Conservation (phyloP, 2,888 invertebrate genomes). For the Sylvicola cinctus region DNA sequence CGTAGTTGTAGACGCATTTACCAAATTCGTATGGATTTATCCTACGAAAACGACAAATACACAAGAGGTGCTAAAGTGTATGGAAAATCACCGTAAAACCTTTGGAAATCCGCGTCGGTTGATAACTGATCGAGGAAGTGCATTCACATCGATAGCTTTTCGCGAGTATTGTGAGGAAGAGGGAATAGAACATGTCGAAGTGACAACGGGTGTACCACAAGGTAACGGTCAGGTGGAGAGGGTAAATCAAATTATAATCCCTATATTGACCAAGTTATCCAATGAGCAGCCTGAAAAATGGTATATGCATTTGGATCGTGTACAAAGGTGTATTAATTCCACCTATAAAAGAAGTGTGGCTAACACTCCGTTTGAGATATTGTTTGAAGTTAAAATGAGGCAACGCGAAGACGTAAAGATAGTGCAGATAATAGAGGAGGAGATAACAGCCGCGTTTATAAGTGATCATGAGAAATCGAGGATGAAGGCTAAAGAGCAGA, state of each 20-base stretch:
- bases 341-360: not conserved
- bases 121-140: slow-evolving; percentile 8
- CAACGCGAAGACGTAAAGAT: not conserved
- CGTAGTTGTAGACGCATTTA: slow-evolving; percentile 14
- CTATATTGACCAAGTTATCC: not conserved
- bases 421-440: not conserved
- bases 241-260: not conserved
- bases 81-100: slow-evolving; percentile 4
- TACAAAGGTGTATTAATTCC: not conserved
- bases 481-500: not conserved
- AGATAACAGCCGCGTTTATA: not conserved
- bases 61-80: slow-evolving; percentile 1
- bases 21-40: slow-evolving; percentile 12
- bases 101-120: slow-evolving; percentile 9
- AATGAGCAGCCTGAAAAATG: not conserved
- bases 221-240: not conserved
- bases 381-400: not conserved
- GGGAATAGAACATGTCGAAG: not conserved
- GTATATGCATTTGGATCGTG: not conserved
- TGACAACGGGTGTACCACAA: not conserved
- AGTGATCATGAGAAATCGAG: not conserved
- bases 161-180: slow-evolving; percentile 2
- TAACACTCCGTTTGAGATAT: not conserved
- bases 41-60: slow-evolving; percentile 2
- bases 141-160: slow-evolving; percentile 7